Evolutionary conservation across 2,888 invertebrate genomes (phyloP).

Genomic region (Listrodromus nycthemerus): DNA sequence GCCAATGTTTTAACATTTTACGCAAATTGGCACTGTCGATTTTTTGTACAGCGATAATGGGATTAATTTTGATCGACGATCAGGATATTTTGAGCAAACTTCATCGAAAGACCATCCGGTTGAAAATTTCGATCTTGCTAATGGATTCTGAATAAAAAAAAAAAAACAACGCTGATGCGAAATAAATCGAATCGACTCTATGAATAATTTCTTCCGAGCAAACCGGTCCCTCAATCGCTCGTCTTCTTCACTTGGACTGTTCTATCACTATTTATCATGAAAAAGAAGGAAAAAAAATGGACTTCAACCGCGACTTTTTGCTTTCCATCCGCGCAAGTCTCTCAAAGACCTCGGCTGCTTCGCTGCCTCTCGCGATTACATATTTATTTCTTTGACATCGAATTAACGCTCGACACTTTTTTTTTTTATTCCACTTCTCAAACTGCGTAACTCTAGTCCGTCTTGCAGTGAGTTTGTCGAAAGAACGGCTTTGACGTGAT

Average conservation of each 20-base stretch:
- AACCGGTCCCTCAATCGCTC: background rate
- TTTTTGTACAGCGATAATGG: background rate
- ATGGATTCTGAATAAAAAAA: background rate
- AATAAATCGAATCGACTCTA: slow-evolving; percentile 4
- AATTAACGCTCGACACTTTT: background rate
- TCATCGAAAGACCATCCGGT: background rate
- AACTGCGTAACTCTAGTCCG: too few relatives aligned
- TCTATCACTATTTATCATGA: slow-evolving; percentile 21
- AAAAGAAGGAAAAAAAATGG: background rate
- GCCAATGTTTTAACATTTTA: too few relatives aligned
- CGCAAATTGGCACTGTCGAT: slow-evolving; percentile 2
- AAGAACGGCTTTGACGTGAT: too few relatives aligned
- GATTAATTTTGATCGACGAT: background rate
- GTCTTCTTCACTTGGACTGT: background rate
- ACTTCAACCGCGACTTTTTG: slow-evolving; percentile 17
- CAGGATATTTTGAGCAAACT: background rate
- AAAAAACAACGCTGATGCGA: background rate
- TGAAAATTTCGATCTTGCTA: too few relatives aligned
- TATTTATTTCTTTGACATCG: background rate
- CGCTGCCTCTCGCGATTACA: background rate
- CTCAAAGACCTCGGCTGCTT: slow-evolving; percentile 46
- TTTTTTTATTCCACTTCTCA: background rate
- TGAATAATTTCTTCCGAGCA: slow-evolving; percentile 33
- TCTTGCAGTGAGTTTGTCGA: too few relatives aligned
- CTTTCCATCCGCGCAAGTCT: slow-evolving; percentile 17